phyloP scores from a whole-genome alignment of 2,797 vertebrate genomes.

The Pristis pectinata region DNA sequence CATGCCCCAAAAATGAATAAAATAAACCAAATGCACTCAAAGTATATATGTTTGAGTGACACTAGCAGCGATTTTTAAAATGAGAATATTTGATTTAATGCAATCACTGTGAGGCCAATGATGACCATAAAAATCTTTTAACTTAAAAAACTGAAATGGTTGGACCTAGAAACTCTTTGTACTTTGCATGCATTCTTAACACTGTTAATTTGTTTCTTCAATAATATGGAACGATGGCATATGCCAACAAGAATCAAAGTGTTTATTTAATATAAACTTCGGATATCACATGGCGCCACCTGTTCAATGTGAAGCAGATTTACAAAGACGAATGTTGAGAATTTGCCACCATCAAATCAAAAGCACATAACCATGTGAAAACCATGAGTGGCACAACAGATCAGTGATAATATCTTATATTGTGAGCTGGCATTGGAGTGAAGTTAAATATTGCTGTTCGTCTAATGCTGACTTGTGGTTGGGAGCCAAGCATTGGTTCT shows the following conservation, averaged over 20 bases:
- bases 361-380: neutral
- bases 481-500: slow-evolving; percentile 4
- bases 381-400: neutral
- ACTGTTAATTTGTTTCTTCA: neutral
- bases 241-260: neutral
- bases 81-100: neutral
- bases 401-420: neutral
- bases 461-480: neutral
- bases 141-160: neutral
- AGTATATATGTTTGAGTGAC: neutral
- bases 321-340: neutral
- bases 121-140: too few species aligned
- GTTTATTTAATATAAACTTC: neutral
- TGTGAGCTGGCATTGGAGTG: neutral
- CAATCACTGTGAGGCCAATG: too few species aligned
- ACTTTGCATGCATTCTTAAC: neutral
- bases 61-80: neutral
- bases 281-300: neutral
- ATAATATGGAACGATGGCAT: neutral
- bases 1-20: too few species aligned
- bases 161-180: neutral
- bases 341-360: neutral
- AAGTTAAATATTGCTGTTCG: neutral
- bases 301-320: neutral
- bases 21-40: neutral